A percentile compares a stretch with the other conserved stretches of the same genome.
Conservation (phyloP, 1,140 invertebrate species). For the Tetramorium alpestre region DNA sequence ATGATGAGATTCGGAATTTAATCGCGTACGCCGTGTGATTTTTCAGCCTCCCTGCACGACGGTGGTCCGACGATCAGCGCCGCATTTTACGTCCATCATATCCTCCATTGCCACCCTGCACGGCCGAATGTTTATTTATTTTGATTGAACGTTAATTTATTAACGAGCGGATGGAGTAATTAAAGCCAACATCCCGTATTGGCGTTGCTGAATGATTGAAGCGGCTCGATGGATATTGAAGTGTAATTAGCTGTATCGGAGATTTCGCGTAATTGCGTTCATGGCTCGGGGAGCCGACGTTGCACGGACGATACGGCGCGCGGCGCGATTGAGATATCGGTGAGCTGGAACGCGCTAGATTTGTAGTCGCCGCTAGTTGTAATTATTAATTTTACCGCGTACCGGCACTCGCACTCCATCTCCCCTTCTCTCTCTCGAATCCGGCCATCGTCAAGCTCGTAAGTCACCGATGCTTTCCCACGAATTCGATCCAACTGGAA, state of each 20-base stretch:
- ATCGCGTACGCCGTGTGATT: not conserved
- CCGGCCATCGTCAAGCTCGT: not conserved
- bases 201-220: slow-evolving; percentile 60
- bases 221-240: slow-evolving; percentile 67
- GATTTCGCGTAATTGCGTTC: slow-evolving; percentile 72
- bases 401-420: not conserved
- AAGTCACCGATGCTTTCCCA: slow-evolving; percentile 30
- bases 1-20: not conserved
- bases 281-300: slow-evolving; percentile 57
- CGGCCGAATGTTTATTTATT: slow-evolving; percentile 50
- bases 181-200: slow-evolving; percentile 73
- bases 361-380: not conserved
- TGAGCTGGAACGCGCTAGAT: not conserved
- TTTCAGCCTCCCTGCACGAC: not conserved
- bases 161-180: slow-evolving; percentile 65
- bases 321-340: slow-evolving; percentile 20
- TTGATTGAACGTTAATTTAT: slow-evolving; percentile 67
- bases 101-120: not conserved
- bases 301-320: not conserved
- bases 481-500: not conserved
- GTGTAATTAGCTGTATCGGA: slow-evolving; percentile 72
- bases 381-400: slow-evolving; percentile 50
- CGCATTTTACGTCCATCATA: not conserved
- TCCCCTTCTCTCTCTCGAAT: not conserved
- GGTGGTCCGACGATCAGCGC: not conserved